Percentiles rank a stretch among this genome's conserved stretches.
phyloP scores from a whole-genome alignment of 2,797 vertebrate species.

The Coregonus suidteri region DNA sequence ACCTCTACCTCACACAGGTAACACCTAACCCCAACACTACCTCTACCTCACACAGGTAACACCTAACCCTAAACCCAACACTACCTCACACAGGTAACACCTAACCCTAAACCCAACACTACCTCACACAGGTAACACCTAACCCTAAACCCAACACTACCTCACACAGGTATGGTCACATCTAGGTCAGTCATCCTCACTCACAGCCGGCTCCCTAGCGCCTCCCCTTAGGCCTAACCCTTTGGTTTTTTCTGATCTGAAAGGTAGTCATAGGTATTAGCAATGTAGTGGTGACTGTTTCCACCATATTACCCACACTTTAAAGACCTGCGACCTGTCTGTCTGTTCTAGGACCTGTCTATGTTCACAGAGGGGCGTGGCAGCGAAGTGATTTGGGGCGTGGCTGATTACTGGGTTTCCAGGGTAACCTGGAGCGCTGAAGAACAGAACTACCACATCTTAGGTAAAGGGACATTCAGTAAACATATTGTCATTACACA shows the following conservation, averaged over 20 bases:
- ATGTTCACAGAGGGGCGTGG: constrained; percentile 83
- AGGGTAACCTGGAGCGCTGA: constrained; percentile 82
- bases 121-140: no score
- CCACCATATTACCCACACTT: background rate
- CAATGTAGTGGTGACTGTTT: no score
- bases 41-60: no score
- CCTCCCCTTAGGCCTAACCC: background rate
- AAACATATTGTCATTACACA: background rate
- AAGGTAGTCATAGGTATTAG: background rate
- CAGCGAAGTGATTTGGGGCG: constrained; percentile 82
- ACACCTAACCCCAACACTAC: no score
- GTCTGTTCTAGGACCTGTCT: constrained; percentile 81
- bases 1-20: no score
- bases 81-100: no score
- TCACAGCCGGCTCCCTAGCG: background rate
- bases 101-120: no score
- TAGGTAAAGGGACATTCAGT: constrained; percentile 59
- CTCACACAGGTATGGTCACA: background rate
- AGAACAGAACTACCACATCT: constrained; percentile 83
- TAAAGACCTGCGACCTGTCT: background rate
- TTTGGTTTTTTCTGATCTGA: background rate
- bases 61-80: no score
- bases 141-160: no score
- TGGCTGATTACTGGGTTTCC: constrained; percentile 95
- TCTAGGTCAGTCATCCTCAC: background rate